Conservation (phyloP, 1,140 invertebrate species). For the Philaenus spumarius region DNA sequence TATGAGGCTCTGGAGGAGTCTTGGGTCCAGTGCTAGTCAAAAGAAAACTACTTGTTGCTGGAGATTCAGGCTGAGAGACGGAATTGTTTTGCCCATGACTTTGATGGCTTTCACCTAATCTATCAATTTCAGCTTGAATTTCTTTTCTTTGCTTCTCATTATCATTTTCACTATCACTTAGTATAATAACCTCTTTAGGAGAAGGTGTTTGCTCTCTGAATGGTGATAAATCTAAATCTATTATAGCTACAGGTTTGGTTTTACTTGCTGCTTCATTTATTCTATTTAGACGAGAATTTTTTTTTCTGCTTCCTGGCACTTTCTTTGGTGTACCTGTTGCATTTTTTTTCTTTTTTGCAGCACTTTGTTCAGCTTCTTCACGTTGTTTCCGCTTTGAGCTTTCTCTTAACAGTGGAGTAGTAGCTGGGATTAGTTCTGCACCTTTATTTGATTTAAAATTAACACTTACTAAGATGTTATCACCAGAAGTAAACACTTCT, state of each 20-base stretch:
- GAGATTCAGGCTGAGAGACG: conserved; percentile 22
- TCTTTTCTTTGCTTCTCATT: conserved; percentile 33
- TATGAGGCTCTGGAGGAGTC: conserved; percentile 64
- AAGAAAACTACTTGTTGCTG: conserved; percentile 20
- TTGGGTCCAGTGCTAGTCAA: conserved; percentile 50
- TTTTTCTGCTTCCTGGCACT: conserved; percentile 22
- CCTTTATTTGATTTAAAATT: conserved; percentile 65
- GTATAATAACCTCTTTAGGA: conserved; percentile 68
- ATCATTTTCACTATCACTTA: conserved; percentile 71
- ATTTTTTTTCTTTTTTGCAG: conserved; percentile 40
- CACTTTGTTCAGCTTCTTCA: conserved; percentile 34
- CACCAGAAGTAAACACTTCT: conserved; percentile 85
- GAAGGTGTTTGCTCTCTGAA: conserved; percentile 71
- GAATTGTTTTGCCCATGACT: conserved; percentile 6
- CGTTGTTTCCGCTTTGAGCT: conserved; percentile 39
- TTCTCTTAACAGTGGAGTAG: conserved; percentile 32
- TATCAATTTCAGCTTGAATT: conserved; percentile 16
- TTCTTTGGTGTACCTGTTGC: conserved; percentile 33
- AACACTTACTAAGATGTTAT: conserved; percentile 86
- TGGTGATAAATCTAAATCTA: conserved; percentile 76
- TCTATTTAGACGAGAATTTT: conserved; percentile 17
- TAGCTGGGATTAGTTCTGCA: conserved; percentile 14
- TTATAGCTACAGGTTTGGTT: conserved; percentile 69
- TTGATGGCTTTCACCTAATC: conserved; percentile 12
- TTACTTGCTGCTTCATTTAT: conserved; percentile 25